Evolutionary conservation across 2,888 invertebrate genomes (phyloP), one percentile per base, ranked within the genome.

Genomic region (Troglohyphantes excavatus): DNA sequence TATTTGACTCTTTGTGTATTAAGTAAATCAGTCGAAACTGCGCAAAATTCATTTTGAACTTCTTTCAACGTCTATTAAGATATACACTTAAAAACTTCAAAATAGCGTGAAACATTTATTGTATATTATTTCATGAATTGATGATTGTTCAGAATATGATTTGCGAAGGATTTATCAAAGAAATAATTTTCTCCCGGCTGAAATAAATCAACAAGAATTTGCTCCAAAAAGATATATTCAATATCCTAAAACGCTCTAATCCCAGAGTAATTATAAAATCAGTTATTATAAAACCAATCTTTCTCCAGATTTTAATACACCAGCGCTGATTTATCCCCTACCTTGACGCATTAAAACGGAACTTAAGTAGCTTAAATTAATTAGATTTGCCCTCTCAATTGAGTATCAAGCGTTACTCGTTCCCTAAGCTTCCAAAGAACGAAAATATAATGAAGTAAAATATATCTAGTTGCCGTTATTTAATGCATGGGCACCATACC

Each of bases 281-380:
- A 17, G 17, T 13, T 11, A 53, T 5, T 53, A 53, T 53, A 53
- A 53, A 53, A 13, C 53, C n/a, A 17, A 53, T n/a, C 13, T 53
- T 53, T 53, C 53, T 13, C 53, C 5, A n/a, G 53, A 53, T 13
- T 53, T n/a, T 53, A 53, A 53, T 53, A 53, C 2, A n/a, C n/a
- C 5, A 53, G 17, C 17, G 53, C 17, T 53, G 53, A 53, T 53
- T 53, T 53, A 53, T 53, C n/a, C 17, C 13, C 53, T n/a, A n/a
- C 5, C 17, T 17, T 53, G 13, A 53, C 53, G 53, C 33, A 68
- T 68, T 68, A 68, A 33, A 29, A 33, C 68, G 9, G 29, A 29
- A 3, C 29, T n/a, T 68, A 68, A 68, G 29, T 19, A 68, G 68
- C 68, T 68, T 68, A 68, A 65, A 68, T 68, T 68, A 68, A 68